Base-by-base conservation (phyloP, 2,113 vertebrate species). In the Erythrolamprus reginae region DNA sequence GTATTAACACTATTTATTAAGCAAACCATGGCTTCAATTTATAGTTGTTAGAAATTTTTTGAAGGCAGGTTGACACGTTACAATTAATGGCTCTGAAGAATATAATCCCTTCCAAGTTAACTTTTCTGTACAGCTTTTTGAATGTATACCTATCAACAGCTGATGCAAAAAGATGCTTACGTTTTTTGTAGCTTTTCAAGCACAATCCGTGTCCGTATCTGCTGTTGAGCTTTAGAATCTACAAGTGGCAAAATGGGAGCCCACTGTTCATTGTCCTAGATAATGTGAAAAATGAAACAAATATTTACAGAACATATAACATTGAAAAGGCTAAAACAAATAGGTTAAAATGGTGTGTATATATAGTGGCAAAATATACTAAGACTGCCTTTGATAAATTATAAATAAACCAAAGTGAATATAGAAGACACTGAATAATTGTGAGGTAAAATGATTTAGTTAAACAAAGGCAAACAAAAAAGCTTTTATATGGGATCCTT, bases 161-260 rank as follows among this genome's bases (percentile, higher is more conserved):
- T n/a, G 33, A 50, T 1, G 88, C 70, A 12, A n/a, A 91, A 90
- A 24, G 3, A 92, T 94, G 97, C 98, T 93, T 93, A 99, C 99
- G 94, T 97, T 97, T 97, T 98, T 90, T 92, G 97, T 92, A 99
- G 97, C 90, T 98, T 99, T 96, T 99, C 98, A 95, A 99, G 97
- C 33, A 98, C 96, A 0, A 99, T 99, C 88, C 97, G 96, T 95
- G 96, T 99, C 96, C 98, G 98, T 93, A 99, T 99, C 94, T 98
- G 95, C 86, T 97, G 97, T 96, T 99, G 98, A 92, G 98, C 97
- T 45, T 96, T 97, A 90, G 98, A 99, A 96, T 99, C 98, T 28
- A 99, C 95, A 52, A 98, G 97, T 0, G 98, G 99, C 90, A 99
- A 97, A 84, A 93, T 91, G 33, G 96, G 95, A 86, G 96, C 94